Percentiles rank a stretch among this genome's conserved stretches.
phyloP scores from a whole-genome alignment of 2,888 invertebrate genomes.

The Dicyrtomina minuta region DNA sequence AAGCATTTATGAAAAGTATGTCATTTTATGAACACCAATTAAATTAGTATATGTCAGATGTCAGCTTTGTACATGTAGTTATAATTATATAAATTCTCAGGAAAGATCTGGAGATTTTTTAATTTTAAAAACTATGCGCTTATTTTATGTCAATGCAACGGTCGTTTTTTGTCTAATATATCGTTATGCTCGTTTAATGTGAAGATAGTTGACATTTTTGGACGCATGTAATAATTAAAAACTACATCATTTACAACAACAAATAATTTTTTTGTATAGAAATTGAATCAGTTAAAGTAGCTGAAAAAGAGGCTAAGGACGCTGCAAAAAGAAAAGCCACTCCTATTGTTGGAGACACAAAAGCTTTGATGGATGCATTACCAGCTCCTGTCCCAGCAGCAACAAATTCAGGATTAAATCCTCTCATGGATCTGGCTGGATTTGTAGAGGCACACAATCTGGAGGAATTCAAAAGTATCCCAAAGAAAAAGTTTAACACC shows the following conservation, averaged over 20 bases:
- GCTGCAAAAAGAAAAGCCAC: constrained; percentile 14
- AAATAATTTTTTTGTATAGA: constrained; percentile 16
- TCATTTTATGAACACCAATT: no score
- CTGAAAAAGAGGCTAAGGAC: constrained; percentile 20
- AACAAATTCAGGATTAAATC: neutral
- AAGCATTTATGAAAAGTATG: constrained; percentile 26
- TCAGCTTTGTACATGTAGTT: neutral
- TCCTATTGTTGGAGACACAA: constrained; percentile 32
- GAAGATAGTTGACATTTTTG: neutral
- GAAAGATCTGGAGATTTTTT: neutral
- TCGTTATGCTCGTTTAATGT: no score
- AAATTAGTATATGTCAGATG: neutral
- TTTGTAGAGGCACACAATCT: constrained; percentile 19
- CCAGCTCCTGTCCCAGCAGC: neutral
- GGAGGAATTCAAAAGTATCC: constrained; percentile 22
- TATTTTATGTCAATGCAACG: no score
- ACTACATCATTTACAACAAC: neutral
- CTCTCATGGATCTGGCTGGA: constrained; percentile 20
- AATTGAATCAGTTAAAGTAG: constrained; percentile 22
- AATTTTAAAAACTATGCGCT: neutral
- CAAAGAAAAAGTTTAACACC: constrained; percentile 13
- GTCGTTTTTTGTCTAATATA: no score
- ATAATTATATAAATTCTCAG: neutral
- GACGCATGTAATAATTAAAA: neutral
- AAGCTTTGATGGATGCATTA: constrained; percentile 24